These are phyloP conservation scores for Gymnogyps californianus DNA, from an alignment of 2,113 vertebrate species.

Conservation along the genomic window DNA sequence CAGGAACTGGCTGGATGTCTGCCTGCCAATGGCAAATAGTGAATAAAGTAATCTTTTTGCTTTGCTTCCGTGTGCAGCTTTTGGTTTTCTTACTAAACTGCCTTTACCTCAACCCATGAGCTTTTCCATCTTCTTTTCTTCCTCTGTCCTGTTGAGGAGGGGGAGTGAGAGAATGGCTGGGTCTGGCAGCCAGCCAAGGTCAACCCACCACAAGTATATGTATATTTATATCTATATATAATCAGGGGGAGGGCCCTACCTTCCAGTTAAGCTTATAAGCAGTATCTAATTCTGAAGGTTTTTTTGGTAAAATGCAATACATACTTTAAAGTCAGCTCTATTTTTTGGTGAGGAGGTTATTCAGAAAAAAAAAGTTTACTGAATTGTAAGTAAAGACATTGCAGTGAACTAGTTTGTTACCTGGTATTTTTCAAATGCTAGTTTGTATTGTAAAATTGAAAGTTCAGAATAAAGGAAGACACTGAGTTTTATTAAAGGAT, in stretches of 20 bases:
- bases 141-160: neutral
- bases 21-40: neutral
- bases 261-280: neutral
- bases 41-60: neutral
- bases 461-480: neutral
- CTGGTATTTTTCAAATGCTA: neutral
- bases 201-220: neutral
- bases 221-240: neutral
- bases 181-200: neutral
- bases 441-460: neutral
- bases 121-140: neutral
- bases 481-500: neutral
- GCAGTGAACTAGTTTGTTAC: neutral
- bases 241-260: neutral
- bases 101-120: neutral
- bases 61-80: neutral
- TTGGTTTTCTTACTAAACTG: neutral
- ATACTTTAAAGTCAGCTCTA: neutral
- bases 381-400: neutral
- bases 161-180: neutral
- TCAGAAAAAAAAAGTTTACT: neutral
- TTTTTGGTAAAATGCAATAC: neutral
- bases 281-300: neutral
- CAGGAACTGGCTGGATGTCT: neutral
- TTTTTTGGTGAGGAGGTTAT: neutral